phyloP scores from a whole-genome alignment of 2,797 vertebrate genomes.

The Streptopelia turtur region DNA sequence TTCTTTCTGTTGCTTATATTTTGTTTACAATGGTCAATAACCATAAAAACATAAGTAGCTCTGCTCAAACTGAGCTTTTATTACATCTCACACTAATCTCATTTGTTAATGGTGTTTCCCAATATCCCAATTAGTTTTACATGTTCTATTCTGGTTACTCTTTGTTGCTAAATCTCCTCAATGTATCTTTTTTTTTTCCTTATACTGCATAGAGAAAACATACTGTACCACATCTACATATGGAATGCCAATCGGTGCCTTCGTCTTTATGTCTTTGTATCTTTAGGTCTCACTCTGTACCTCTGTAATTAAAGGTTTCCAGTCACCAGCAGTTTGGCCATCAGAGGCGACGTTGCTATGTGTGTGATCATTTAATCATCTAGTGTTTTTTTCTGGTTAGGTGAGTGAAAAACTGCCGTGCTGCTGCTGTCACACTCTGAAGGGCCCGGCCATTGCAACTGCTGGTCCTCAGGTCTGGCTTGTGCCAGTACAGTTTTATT shows the following conservation, averaged over 20 bases:
- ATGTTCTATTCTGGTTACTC: constrained; percentile 46
- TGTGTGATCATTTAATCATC: not conserved
- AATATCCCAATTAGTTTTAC: constrained; percentile 19
- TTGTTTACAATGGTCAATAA: not conserved
- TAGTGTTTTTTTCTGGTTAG: not conserved
- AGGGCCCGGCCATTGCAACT: not conserved
- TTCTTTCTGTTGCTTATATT: not conserved
- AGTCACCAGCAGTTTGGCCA: constrained; percentile 29
- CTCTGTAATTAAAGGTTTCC: constrained; percentile 40
- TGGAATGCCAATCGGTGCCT: not conserved
- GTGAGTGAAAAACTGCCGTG: not conserved
- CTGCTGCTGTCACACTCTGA: not conserved
- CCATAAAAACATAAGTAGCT: not conserved
- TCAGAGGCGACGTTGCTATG: not conserved
- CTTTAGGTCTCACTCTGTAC: not conserved
- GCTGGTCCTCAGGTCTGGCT: not conserved
- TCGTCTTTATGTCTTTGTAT: not conserved
- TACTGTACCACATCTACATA: not conserved
- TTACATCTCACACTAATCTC: not conserved
- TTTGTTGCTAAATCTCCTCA: not conserved
- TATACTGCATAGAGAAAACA: not conserved
- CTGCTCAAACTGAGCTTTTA: not conserved
- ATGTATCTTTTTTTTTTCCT: not conserved
- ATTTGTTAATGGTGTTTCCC: constrained; percentile 39
- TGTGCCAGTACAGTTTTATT: not conserved